A percentile compares a stretch with the other conserved stretches of the same genome.
Conservation (phyloP, 2,888 invertebrate genomes). For the Spisula solida region DNA sequence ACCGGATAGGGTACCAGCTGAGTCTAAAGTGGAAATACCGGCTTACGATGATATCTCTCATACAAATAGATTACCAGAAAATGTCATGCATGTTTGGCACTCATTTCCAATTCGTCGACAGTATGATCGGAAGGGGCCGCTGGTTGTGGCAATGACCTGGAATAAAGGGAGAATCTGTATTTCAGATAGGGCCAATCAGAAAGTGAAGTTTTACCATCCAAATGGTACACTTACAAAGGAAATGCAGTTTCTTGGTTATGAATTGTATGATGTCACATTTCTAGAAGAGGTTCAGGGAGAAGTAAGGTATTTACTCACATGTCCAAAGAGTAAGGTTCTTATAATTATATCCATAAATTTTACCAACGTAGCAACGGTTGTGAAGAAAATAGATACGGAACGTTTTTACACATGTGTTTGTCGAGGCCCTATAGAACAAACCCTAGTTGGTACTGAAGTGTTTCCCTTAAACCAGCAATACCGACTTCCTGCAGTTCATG, state of each 20-base stretch:
- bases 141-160: slow-evolving; percentile 57
- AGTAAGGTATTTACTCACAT: slow-evolving; percentile 54
- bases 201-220: slow-evolving; percentile 57
- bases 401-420: slow-evolving; percentile 53
- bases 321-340: slow-evolving; percentile 51
- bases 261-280: slow-evolving; percentile 65
- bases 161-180: slow-evolving; percentile 55
- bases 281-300: slow-evolving; percentile 52
- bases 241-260: slow-evolving; percentile 51
- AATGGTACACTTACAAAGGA: slow-evolving; percentile 50
- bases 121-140: slow-evolving; percentile 51
- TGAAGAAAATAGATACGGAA: slow-evolving; percentile 40
- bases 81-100: slow-evolving; percentile 59
- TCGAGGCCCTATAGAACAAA: slow-evolving; percentile 61
- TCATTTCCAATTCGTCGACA: slow-evolving; percentile 61
- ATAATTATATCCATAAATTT: slow-evolving; percentile 48
- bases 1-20: slow-evolving; percentile 25
- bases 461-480: background rate
- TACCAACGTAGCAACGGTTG: slow-evolving; percentile 27
- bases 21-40: slow-evolving; percentile 35
- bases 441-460: slow-evolving; percentile 55
- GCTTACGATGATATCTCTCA: slow-evolving; percentile 36
- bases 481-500: slow-evolving; percentile 45
- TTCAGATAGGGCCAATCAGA: slow-evolving; percentile 61
- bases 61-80: slow-evolving; percentile 25